phyloP scores from a whole-genome alignment of 2,113 vertebrate genomes.

The Eretmochelys imbricata region DNA sequence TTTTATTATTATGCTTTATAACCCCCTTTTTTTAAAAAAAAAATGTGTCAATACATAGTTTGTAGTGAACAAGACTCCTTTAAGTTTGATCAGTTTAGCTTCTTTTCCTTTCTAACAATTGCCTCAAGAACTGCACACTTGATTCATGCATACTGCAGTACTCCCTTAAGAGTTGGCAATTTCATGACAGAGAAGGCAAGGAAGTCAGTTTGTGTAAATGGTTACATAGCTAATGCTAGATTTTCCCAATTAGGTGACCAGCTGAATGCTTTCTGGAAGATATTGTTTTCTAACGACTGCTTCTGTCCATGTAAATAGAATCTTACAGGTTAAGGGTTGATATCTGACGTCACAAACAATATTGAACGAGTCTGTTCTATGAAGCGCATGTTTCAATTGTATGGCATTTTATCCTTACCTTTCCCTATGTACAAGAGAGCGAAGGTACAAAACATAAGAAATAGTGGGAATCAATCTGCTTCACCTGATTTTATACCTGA shows the following conservation, averaged over 20 bases:
- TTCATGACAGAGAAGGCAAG: background rate
- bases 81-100: background rate
- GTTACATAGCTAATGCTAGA: background rate
- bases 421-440: background rate
- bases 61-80: background rate
- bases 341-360: background rate
- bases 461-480: background rate
- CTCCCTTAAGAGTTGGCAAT: background rate
- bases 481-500: background rate
- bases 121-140: background rate
- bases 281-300: background rate
- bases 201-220: background rate
- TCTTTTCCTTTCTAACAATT: background rate
- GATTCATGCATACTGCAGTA: background rate
- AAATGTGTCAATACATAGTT: background rate
- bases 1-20: background rate
- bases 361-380: background rate
- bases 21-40: background rate
- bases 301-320: background rate
- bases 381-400: background rate
- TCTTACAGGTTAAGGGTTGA: background rate
- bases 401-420: background rate
- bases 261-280: background rate
- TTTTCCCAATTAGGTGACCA: background rate
- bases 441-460: background rate